These are phyloP conservation scores for Cerastis rubricosa DNA, from an alignment of 2,888 invertebrate genomes.

Conservation along the genomic window DNA sequence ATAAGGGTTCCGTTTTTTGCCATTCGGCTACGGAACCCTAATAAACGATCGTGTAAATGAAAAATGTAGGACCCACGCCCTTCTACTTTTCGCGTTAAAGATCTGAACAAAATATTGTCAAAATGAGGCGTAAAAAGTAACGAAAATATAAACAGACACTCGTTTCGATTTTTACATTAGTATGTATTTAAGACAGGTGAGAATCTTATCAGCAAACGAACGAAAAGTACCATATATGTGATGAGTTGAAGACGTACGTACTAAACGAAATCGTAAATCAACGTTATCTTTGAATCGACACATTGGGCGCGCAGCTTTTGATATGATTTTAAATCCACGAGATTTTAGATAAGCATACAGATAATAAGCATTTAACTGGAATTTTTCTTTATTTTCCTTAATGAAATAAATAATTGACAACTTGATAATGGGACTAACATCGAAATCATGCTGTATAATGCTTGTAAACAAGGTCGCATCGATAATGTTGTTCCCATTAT, in stretches of 20 bases:
- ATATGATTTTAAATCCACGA: constrained; percentile 18
- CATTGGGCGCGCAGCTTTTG: neutral
- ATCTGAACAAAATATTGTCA: neutral
- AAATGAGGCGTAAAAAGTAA: neutral
- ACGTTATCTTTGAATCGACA: constrained; percentile 23
- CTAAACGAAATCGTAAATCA: neutral
- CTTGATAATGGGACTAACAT: neutral
- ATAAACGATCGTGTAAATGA: too few relatives aligned
- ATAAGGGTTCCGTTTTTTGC: too few relatives aligned
- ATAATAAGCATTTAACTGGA: neutral
- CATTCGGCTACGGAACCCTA: too few relatives aligned
- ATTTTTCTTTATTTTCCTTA: neutral
- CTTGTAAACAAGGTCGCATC: too few relatives aligned
- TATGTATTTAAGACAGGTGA: neutral
- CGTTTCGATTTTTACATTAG: neutral
- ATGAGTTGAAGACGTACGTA: neutral
- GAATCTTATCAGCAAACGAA: constrained; percentile 1
- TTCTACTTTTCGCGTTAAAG: neutral
- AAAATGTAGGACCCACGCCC: too few relatives aligned
- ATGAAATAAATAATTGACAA: neutral
- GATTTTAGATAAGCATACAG: neutral
- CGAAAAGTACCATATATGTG: neutral
- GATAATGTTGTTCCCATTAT: too few relatives aligned
- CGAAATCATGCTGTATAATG: neutral
- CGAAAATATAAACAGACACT: neutral